Evolutionary conservation across 1,140 invertebrate genomes (phyloP).

Genomic region (Adoxophyes honmai): DNA sequence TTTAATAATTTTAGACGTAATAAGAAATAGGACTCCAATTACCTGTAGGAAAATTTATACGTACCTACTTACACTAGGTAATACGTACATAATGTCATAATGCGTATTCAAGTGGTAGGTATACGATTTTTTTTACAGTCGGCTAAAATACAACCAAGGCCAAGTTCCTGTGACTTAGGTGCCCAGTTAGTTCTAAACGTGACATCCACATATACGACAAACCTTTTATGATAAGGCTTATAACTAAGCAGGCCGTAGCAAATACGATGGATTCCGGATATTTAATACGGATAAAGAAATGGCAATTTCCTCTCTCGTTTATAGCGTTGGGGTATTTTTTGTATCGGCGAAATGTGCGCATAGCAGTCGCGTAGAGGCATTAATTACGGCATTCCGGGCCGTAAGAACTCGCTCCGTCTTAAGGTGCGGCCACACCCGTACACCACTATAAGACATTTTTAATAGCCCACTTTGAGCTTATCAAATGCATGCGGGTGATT

Average conservation of each 20-base stretch:
- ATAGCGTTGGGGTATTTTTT: constrained; percentile 13
- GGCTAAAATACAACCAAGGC: too few relatives aligned
- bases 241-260: constrained; percentile 2
- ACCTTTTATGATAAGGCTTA: background rate
- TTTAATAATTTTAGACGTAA: too few relatives aligned
- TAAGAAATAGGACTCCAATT: too few relatives aligned
- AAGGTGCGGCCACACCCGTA: background rate
- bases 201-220: background rate
- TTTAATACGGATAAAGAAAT: constrained; percentile 15
- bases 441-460: background rate
- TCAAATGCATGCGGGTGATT: too few relatives aligned
- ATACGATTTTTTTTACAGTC: too few relatives aligned
- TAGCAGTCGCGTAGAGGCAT: constrained; percentile 13
- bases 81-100: too few relatives aligned
- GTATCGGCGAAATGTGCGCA: constrained; percentile 15
- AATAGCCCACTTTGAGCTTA: too few relatives aligned
- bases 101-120: too few relatives aligned
- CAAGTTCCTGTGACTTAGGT: too few relatives aligned
- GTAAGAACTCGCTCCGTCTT: constrained; percentile 8
- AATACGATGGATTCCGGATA: constrained; percentile 15
- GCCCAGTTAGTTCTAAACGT: too few relatives aligned
- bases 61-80: too few relatives aligned
- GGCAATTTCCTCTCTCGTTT: constrained; percentile 14
- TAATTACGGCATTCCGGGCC: constrained; percentile 13
- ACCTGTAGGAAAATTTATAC: too few relatives aligned